A percentile compares a stretch with the other conserved stretches of the same genome.
Evolutionary conservation across 2,797 vertebrate genomes (phyloP).

Genomic region (Tinamus major): DNA sequence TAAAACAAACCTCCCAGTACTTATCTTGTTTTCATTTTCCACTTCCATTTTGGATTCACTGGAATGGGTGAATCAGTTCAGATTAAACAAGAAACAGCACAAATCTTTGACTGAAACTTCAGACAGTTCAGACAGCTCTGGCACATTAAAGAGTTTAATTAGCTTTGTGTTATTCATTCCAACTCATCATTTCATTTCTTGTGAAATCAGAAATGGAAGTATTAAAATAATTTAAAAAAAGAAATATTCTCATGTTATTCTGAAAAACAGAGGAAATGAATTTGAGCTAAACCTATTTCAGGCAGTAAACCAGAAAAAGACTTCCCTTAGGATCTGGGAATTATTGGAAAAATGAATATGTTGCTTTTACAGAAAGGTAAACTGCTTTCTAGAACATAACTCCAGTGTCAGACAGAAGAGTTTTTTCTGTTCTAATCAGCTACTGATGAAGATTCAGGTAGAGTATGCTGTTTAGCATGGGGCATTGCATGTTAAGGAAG

Average conservation of each 20-base stretch:
- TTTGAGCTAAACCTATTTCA: background rate
- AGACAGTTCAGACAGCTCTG: background rate
- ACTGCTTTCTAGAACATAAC: background rate
- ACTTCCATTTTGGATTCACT: conserved; percentile 3
- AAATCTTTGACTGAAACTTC: conserved; percentile 24
- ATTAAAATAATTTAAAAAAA: background rate
- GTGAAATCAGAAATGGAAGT: conserved; percentile 17
- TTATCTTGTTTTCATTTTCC: background rate
- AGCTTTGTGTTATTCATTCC: background rate
- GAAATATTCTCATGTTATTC: background rate
- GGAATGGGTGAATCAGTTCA: conserved; percentile 33
- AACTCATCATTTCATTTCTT: background rate
- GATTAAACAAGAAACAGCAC: conserved; percentile 1
- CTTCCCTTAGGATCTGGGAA: background rate
- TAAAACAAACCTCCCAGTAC: background rate
- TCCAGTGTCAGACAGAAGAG: background rate
- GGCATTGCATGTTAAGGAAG: background rate
- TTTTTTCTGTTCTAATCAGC: background rate
- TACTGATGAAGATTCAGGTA: background rate
- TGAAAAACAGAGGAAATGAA: background rate
- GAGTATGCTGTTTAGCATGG: background rate
- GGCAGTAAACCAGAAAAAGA: background rate
- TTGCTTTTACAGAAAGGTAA: background rate
- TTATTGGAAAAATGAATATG: background rate
- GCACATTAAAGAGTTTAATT: background rate